phyloP scores from a whole-genome alignment of 1,140 invertebrate species.

The Drosophila gunungcola region DNA sequence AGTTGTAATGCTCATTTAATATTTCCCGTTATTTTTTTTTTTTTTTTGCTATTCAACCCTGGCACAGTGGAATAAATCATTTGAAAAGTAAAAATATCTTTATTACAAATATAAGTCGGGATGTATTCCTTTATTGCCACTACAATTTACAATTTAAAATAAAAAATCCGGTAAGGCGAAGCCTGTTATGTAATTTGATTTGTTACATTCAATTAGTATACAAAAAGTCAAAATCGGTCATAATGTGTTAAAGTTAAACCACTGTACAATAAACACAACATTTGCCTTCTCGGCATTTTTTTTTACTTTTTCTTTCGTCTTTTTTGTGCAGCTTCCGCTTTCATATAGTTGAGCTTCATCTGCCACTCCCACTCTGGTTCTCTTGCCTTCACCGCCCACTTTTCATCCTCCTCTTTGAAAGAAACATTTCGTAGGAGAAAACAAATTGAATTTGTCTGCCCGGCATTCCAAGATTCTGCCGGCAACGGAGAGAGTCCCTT shows the following conservation, averaged over 20 bases:
- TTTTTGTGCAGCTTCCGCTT: slow-evolving; percentile 51
- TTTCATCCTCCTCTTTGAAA: slow-evolving; percentile 32
- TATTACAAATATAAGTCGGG: too few relatives aligned
- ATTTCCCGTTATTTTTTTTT: slow-evolving; percentile 23
- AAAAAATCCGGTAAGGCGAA: too few relatives aligned
- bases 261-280: slow-evolving; percentile 15
- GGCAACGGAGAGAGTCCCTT: slow-evolving; percentile 11
- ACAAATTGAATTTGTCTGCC: slow-evolving; percentile 61
- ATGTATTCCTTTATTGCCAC: too few relatives aligned
- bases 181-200: too few relatives aligned
- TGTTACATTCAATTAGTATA: too few relatives aligned
- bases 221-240: background rate
- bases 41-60: slow-evolving; percentile 19
- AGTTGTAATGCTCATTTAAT: slow-evolving; percentile 48
- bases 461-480: slow-evolving; percentile 27
- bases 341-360: slow-evolving; percentile 24
- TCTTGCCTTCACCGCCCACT: background rate
- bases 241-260: background rate
- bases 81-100: too few relatives aligned
- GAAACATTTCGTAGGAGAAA: slow-evolving; percentile 47
- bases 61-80: slow-evolving; percentile 5
- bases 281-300: slow-evolving; percentile 20
- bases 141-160: too few relatives aligned
- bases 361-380: slow-evolving; percentile 11
- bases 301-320: slow-evolving; percentile 15